Evolutionary conservation across 2,888 invertebrate genomes (phyloP), one percentile per base, ranked within the genome.

Genomic region (Torymus tubicola): DNA sequence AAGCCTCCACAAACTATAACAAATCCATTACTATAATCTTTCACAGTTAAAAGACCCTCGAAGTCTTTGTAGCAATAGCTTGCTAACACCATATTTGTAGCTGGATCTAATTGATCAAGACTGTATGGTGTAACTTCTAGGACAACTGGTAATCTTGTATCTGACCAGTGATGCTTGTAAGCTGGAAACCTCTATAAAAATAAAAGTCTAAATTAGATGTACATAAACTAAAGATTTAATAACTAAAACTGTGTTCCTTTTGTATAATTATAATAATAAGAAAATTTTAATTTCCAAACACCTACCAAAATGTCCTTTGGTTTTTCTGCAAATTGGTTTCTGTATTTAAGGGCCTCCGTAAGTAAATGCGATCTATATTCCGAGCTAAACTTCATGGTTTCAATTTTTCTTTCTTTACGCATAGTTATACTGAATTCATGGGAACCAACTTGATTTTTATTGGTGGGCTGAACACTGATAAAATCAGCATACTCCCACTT

Each of bases 111-210:
- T 91, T 99, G 99, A 89, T 98, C 97, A 76, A 99, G 91, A 50
- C 97, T 96, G 89, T 96, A 96, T 0, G 97, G 96, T n/a, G 97
- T 96, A 1, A 98, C 96, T 93, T 98, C 98, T 81, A 99, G 92
- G 31, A 96, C 94, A 18, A 97, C 94, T 0, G 98, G 97, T 61
- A 98, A 92, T 82, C 96, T 94, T 55, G 96, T 96, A 73, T 98
- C 98, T 67, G 98, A 97, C 99, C 99, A 99, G 88, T 99, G 98
- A 88, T 97, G 96, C 92, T 99, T 99, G 91, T 96, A 97, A 5
- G 96, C 97, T 91, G 96, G 95, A 91, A 95, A 98, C 87, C 94
- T 94, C 96, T 96, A 91, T 75, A 87, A 91, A 86, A 65, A 21
- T 31, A 24, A 52, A 55, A 76, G 55, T n/a, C n/a, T 55, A 55